Evolutionary conservation across 2,113 vertebrate genomes (phyloP), one percentile per base, ranked within the genome.

Genomic region (Uropsilus gracilis): DNA sequence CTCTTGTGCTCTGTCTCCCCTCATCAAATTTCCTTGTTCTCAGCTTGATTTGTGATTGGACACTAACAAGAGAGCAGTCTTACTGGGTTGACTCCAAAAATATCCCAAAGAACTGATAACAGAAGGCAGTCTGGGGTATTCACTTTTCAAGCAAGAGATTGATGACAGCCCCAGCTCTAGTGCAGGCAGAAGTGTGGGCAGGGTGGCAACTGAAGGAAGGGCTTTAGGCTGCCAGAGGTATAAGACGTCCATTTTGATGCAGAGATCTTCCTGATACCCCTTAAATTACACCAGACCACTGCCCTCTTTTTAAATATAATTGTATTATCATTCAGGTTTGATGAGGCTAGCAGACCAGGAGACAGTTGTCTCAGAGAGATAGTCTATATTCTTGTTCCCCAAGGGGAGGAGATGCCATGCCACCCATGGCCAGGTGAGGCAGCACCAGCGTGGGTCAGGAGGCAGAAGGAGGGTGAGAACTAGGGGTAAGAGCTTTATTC

Each of bases 191-290:
- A 37, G 0, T 26, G 30, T 46, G 16, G 30, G 16, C 37, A 28
- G 48, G 1, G 3, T 11, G 30, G 8, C 37, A 12, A 64, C 34
- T 0, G 0, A n/a, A 42, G 48, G 6, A 3, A 42, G 48, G 6
- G 2, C 39, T 4, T 16, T 7, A 11, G 88, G n/a, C n/a, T 34
- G 3, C 55, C 18, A 5, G 12, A 4, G 12, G 3, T 48, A 39
- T 18, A 26, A 26, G 53, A 2, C 18, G 0, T 17, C 53, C 17
- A 12, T 16, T 22, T 3, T 1, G 26, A 55, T 18, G 66, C 59
- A 39, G 39, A 39, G 32, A 39, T 12, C 57, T 78, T 78, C 73
- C 46, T 18, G 26, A 6, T 10, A 34, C 6, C 53, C 53, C 42
- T 44, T 34, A 26, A 26, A n/a, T 20, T 3, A 5, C 30, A 44